Percentiles rank a stretch among this genome's conserved stretches.
These are phyloP conservation scores for Megathymus violae DNA, from an alignment of 1,140 invertebrate genomes.

Conservation along the genomic window DNA sequence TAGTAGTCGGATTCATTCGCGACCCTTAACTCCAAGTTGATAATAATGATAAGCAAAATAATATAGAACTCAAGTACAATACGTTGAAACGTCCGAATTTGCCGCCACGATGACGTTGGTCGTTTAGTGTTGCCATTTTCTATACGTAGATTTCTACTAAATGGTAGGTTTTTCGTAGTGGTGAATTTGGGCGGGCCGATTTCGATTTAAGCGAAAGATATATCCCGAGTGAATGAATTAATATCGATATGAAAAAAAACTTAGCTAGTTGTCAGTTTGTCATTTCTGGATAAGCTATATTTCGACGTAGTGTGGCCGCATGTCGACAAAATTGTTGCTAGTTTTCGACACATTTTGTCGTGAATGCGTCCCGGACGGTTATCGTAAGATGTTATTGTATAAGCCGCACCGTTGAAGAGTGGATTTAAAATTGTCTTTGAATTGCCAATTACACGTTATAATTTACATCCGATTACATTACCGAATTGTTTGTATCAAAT, in stretches of 20 bases:
- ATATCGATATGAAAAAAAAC: conserved; percentile 44
- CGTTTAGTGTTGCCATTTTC: conserved; percentile 43
- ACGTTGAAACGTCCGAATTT: conserved; percentile 38
- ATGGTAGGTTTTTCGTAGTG: conserved; percentile 17
- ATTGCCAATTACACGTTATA: background rate
- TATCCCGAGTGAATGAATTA: conserved; percentile 43
- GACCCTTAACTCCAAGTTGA: conserved; percentile 63
- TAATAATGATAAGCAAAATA: conserved; percentile 69
- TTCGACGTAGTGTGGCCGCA: conserved; percentile 36
- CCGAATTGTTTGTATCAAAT: background rate
- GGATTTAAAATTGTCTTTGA: background rate
- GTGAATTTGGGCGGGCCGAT: conserved; percentile 28
- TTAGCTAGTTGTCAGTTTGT: conserved; percentile 74
- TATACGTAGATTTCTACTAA: conserved; percentile 17
- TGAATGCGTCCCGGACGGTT: conserved; percentile 48
- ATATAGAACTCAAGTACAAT: conserved; percentile 66
- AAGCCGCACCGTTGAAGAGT: conserved; percentile 18
- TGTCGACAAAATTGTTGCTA: conserved; percentile 36
- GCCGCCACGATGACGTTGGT: conserved; percentile 29
- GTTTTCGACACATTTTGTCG: conserved; percentile 31
- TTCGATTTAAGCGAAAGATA: conserved; percentile 74
- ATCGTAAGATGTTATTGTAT: conserved; percentile 52
- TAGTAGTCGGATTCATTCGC: conserved; percentile 34
- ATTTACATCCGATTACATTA: background rate
- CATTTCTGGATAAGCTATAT: conserved; percentile 56